Evolutionary conservation across 2,113 vertebrate genomes (phyloP).

Genomic region (Gracilinanus agilis): DNA sequence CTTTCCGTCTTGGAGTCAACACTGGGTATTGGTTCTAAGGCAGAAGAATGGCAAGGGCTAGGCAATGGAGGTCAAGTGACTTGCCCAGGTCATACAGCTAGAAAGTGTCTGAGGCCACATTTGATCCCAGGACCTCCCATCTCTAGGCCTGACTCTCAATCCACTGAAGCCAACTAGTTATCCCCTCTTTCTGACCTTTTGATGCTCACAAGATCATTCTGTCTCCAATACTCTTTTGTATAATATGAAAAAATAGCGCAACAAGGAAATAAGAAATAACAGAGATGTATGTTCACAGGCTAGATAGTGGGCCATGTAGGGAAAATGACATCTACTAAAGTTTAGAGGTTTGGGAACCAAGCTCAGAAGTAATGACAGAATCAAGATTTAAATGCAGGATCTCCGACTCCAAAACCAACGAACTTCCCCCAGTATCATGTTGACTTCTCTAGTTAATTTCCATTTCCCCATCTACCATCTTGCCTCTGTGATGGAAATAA

Average conservation of each 20-base stretch:
- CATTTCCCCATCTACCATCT: neutral
- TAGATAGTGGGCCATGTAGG: neutral
- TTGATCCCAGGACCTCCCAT: too few species aligned
- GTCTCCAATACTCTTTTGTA: neutral
- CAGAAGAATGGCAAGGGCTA: too few species aligned
- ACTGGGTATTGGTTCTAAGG: too few species aligned
- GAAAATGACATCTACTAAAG: neutral
- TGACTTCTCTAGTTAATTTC: neutral
- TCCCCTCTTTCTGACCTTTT: neutral
- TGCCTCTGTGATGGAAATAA: neutral
- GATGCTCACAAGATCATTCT: neutral
- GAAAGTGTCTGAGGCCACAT: too few species aligned
- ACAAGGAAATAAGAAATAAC: neutral
- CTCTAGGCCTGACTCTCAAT: too few species aligned
- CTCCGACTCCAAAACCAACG: neutral
- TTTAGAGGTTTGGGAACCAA: neutral
- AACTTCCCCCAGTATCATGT: neutral
- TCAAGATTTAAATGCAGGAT: neutral
- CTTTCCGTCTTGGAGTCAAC: too few species aligned
- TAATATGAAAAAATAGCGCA: neutral
- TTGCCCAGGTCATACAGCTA: too few species aligned
- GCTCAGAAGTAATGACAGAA: neutral
- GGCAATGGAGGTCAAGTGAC: too few species aligned
- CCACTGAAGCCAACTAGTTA: too few species aligned
- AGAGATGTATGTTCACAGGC: neutral